phyloP scores from a whole-genome alignment of 2,888 invertebrate genomes.

The Seladonia tumulorum region DNA sequence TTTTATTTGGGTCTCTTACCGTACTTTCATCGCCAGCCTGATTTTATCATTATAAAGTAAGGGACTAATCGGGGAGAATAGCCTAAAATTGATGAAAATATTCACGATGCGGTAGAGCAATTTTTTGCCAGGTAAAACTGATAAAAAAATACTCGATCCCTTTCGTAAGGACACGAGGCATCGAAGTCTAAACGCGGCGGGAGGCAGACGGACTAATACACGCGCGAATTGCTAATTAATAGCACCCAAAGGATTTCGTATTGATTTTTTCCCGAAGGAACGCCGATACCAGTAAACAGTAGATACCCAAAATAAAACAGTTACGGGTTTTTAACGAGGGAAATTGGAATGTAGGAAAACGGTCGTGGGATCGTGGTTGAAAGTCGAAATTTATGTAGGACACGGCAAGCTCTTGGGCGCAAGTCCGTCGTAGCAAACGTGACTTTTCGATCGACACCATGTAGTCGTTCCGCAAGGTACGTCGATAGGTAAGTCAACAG shows the following conservation, averaged over 20 bases:
- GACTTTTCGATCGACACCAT: slow-evolving; percentile 51
- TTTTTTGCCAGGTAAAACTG: background rate
- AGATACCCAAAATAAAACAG: background rate
- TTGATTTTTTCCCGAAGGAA: background rate
- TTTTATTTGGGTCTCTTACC: too few relatives aligned
- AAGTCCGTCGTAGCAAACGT: slow-evolving; percentile 51
- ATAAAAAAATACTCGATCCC: background rate
- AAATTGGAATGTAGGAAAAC: background rate
- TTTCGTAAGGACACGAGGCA: background rate
- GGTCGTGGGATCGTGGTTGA: background rate
- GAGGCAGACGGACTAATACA: background rate
- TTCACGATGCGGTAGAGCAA: background rate
- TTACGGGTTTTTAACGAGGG: background rate
- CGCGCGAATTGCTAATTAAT: background rate
- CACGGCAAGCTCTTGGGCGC: slow-evolving; percentile 54
- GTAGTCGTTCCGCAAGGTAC: slow-evolving; percentile 37
- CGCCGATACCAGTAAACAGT: background rate
- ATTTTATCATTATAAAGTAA: background rate
- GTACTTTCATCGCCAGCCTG: background rate
- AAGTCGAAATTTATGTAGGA: slow-evolving; percentile 36
- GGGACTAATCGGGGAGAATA: background rate
- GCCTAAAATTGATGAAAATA: background rate
- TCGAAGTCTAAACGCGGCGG: background rate
- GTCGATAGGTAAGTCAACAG: slow-evolving; percentile 38
- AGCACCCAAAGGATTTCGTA: background rate